Evolutionary conservation across 2,888 invertebrate genomes (phyloP).

Genomic region (Macrophya annulata): DNA sequence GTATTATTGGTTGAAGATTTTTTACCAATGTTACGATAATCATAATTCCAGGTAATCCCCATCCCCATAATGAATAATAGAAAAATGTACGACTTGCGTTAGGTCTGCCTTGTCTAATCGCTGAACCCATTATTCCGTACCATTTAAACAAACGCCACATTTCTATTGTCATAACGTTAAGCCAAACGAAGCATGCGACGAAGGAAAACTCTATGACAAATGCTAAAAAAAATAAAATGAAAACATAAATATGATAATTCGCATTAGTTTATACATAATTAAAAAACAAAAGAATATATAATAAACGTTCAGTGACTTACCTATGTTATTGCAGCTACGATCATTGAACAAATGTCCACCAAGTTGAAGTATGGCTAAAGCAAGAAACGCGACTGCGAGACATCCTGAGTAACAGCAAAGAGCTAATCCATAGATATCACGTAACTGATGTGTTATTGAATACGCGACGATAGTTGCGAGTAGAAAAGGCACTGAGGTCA

Average conservation of each 20-base stretch:
- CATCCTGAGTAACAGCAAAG: conserved; percentile 83
- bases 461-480: conserved; percentile 78
- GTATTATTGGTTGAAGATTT: conserved; percentile 84
- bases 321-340: conserved; percentile 79
- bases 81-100: conserved; percentile 76
- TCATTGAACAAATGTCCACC: conserved; percentile 80
- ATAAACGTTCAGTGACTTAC: conserved; percentile 63
- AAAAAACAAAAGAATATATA: not conserved
- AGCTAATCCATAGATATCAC: conserved; percentile 82
- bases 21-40: conserved; percentile 82
- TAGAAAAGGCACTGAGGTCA: conserved; percentile 78
- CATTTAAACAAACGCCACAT: conserved; percentile 82
- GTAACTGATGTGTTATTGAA: conserved; percentile 80
- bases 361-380: conserved; percentile 82
- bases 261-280: not conserved
- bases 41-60: conserved; percentile 81
- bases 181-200: conserved; percentile 86
- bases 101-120: conserved; percentile 22
- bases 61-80: conserved; percentile 83
- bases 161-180: conserved; percentile 86
- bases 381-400: conserved; percentile 81
- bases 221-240: conserved; percentile 77
- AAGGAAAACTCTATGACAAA: conserved; percentile 86
- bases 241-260: not conserved
- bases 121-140: conserved; percentile 65